Evolutionary conservation across 2,113 vertebrate genomes (phyloP).

Genomic region (Arvicanthis niloticus): DNA sequence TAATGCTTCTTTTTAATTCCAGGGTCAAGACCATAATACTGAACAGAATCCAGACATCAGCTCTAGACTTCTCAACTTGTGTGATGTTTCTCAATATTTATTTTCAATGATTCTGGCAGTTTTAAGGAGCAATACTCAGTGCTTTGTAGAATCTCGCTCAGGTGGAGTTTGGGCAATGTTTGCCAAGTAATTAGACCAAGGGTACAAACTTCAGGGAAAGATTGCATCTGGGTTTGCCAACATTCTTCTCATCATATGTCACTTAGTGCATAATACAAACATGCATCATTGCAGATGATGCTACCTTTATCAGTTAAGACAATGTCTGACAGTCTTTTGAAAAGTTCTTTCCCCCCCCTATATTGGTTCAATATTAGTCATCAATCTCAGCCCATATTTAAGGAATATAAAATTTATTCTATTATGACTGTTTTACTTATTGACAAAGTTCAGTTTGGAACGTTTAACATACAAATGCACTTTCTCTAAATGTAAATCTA

Average conservation of each 20-base stretch:
- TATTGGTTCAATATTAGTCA: background rate
- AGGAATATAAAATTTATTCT: background rate
- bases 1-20: background rate
- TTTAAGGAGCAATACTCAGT: background rate
- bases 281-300: background rate
- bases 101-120: background rate
- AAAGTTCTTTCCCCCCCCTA: background rate
- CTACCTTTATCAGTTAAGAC: background rate
- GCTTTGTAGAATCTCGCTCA: conserved; percentile 30
- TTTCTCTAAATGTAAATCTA: conserved; percentile 26
- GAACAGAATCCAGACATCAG: background rate
- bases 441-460: conserved; percentile 38
- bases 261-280: background rate
- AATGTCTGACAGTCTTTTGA: background rate
- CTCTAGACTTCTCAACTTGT: background rate
- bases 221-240: background rate
- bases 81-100: background rate
- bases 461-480: conserved; percentile 1
- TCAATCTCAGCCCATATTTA: background rate
- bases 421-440: background rate
- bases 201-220: background rate
- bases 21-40: background rate
- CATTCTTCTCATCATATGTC: background rate
- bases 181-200: background rate
- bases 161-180: background rate